Evolutionary conservation across 2,888 invertebrate species (phyloP).

Genomic region (Carabus problematicus): DNA sequence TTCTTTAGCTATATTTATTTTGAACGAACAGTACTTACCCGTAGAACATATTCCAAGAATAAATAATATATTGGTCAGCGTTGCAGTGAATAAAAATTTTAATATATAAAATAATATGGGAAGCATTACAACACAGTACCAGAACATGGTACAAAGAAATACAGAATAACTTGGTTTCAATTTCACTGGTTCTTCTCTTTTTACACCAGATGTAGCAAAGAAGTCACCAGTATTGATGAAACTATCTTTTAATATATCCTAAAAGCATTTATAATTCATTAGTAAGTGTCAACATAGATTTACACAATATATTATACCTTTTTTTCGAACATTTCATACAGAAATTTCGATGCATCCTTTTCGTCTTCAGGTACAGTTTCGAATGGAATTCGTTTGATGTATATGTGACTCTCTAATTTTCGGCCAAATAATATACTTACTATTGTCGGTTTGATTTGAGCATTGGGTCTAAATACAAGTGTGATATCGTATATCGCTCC

Average conservation of each 20-base stretch:
- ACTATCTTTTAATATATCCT: constrained; percentile 53
- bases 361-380: constrained; percentile 78
- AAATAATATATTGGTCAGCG: constrained; percentile 7
- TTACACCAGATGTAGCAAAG: constrained; percentile 51
- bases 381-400: constrained; percentile 78
- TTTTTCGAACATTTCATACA: constrained; percentile 77
- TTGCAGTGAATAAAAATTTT: constrained; percentile 66
- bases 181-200: constrained; percentile 48
- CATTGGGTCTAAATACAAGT: constrained; percentile 68
- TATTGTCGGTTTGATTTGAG: constrained; percentile 72
- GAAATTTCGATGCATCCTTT: constrained; percentile 74
- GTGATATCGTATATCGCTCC: constrained; percentile 82
- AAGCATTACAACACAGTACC: constrained; percentile 69
- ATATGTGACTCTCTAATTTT: constrained; percentile 72
- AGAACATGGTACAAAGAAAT: constrained; percentile 71
- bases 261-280: constrained; percentile 49
- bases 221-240: constrained; percentile 55
- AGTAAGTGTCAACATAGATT: constrained; percentile 43
- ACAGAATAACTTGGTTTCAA: constrained; percentile 66
- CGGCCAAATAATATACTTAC: constrained; percentile 74
- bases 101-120: constrained; percentile 70
- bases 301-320: constrained; percentile 65
- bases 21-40: constrained; percentile 36
- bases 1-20: too few species aligned
- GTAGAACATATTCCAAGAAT: constrained; percentile 23